Conservation (phyloP, 2,113 vertebrate genomes). For the Fulmarus glacialis region DNA sequence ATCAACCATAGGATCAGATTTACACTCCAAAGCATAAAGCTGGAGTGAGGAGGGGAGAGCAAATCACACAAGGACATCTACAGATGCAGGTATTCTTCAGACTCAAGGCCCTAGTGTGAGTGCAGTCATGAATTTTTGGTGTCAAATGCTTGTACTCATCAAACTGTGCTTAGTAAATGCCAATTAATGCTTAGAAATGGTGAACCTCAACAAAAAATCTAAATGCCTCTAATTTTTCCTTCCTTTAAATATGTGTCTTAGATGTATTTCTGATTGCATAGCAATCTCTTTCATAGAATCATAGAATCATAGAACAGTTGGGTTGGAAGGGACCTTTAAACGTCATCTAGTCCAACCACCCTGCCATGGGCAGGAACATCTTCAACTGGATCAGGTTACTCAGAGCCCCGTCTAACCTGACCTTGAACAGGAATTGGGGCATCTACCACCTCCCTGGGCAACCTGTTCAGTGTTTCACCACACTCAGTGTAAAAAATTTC, state of each 20-base stretch:
- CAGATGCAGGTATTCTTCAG: not conserved
- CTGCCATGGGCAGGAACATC: too few species aligned
- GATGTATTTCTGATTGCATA: not conserved
- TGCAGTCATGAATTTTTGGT: not conserved
- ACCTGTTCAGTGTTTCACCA: too few species aligned
- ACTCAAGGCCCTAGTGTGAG: not conserved
- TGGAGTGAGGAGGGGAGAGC: rapidly evolving
- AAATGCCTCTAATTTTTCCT: not conserved
- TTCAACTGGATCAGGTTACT: too few species aligned
- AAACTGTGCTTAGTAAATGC: not conserved
- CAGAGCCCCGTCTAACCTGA: too few species aligned
- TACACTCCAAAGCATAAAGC: not conserved
- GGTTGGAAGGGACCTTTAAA: too few species aligned
- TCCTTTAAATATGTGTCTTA: not conserved
- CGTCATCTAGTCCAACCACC: too few species aligned
- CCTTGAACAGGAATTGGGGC: too few species aligned
- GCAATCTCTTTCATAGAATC: not conserved
- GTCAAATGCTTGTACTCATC: not conserved
- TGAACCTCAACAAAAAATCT: not conserved
- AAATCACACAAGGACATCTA: not conserved
- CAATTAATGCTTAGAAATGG: not conserved
- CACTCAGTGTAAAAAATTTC: too few species aligned
- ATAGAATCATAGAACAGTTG: too few species aligned
- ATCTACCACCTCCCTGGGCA: too few species aligned
- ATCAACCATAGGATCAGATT: not conserved